Percentiles rank a stretch among this genome's conserved stretches.
Conservation (phyloP, 2,797 vertebrate species). For the Emydoidea blandingii region DNA sequence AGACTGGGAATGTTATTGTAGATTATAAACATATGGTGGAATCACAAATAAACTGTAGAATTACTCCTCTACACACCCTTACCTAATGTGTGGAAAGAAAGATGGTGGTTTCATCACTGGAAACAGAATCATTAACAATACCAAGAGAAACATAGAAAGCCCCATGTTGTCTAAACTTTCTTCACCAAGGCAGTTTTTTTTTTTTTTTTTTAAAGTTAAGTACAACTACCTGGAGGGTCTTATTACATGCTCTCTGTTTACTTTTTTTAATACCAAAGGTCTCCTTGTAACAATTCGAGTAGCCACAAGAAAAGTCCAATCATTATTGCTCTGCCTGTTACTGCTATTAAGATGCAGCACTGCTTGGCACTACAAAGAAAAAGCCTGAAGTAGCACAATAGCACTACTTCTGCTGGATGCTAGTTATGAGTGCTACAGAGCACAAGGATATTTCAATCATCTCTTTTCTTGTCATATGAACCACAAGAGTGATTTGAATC, state of each 20-base stretch:
- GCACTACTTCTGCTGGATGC: not conserved
- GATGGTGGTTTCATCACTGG: not conserved
- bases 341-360: not conserved
- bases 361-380: not conserved
- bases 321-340: not conserved
- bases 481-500: not conserved
- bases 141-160: not conserved
- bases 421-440: not conserved
- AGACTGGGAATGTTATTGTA: not conserved
- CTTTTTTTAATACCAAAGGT: not conserved
- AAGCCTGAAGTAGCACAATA: not conserved
- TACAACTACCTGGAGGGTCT: not conserved
- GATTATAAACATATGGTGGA: not conserved
- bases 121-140: not conserved
- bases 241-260: not conserved
- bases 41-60: not conserved
- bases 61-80: not conserved
- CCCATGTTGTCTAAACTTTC: not conserved
- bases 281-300: not conserved
- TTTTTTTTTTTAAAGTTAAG: not conserved
- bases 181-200: not conserved
- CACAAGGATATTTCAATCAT: not conserved
- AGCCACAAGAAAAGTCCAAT: not conserved
- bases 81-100: not conserved
- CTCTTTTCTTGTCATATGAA: not conserved